Conservation (phyloP, 2,888 invertebrate genomes). For the Mythimna pallens region DNA sequence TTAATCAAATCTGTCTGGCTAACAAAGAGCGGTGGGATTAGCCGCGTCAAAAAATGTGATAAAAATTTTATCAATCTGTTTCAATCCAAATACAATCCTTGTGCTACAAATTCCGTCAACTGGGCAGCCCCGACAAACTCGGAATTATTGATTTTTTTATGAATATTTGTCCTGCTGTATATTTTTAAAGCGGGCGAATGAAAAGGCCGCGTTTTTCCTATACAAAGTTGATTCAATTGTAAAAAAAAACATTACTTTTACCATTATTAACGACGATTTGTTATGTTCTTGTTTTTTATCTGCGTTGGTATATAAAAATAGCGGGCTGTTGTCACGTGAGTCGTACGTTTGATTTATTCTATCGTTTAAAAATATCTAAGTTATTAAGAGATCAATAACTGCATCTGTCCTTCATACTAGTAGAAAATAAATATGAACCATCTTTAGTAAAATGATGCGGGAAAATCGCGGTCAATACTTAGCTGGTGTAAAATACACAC, state of each 20-base stretch:
- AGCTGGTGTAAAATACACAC: not conserved
- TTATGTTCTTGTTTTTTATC: slow-evolving; percentile 17
- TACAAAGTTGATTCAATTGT: slow-evolving; percentile 39
- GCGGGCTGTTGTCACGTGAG: too few species aligned
- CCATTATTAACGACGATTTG: slow-evolving; percentile 36
- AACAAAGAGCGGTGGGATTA: not conserved
- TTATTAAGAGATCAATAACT: not conserved
- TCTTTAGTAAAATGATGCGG: not conserved
- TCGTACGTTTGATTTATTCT: not conserved
- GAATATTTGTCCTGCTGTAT: slow-evolving; percentile 32
- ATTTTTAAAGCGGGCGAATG: slow-evolving; percentile 36
- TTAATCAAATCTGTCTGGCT: slow-evolving; percentile 26
- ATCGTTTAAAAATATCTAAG: too few species aligned
- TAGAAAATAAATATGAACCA: not conserved
- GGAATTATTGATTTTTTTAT: slow-evolving; percentile 49
- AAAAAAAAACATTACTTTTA: slow-evolving; percentile 22
- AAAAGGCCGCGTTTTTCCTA: slow-evolving; percentile 26
- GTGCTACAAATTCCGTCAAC: slow-evolving; percentile 29
- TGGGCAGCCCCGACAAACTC: slow-evolving; percentile 31
- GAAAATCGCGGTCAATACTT: too few species aligned
- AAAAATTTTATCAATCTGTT: slow-evolving; percentile 44
- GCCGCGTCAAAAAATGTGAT: slow-evolving; percentile 37
- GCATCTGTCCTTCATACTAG: not conserved
- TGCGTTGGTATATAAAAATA: not conserved
- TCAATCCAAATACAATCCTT: slow-evolving; percentile 39